Evolutionary conservation across 2,888 invertebrate genomes (phyloP).

Genomic region (Tanypteryx hageni): DNA sequence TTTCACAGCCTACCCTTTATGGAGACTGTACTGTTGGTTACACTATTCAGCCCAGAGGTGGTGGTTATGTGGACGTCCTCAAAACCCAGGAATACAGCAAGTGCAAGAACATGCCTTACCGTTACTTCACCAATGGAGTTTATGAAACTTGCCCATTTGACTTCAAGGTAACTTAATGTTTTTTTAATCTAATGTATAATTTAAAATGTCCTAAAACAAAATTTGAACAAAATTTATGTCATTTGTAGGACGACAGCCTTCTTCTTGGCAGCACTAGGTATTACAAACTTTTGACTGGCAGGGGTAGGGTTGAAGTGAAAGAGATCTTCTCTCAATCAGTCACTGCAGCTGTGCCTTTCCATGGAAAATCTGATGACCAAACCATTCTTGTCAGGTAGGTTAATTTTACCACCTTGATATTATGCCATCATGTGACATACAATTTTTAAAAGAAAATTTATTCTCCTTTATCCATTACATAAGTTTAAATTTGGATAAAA

Average conservation of each 20-base stretch:
- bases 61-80: slow-evolving; percentile 37
- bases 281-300: slow-evolving; percentile 16
- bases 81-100: slow-evolving; percentile 31
- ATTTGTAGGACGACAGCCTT: slow-evolving; percentile 10
- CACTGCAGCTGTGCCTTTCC: slow-evolving; percentile 36
- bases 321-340: slow-evolving; percentile 47
- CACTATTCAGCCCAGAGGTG: slow-evolving; percentile 1
- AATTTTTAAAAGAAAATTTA: neutral
- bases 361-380: slow-evolving; percentile 45
- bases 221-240: too few relatives aligned
- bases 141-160: slow-evolving; percentile 20
- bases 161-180: neutral
- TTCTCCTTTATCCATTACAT: neutral
- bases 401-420: neutral
- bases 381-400: slow-evolving; percentile 34
- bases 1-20: neutral
- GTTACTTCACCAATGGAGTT: slow-evolving; percentile 14
- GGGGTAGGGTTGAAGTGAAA: slow-evolving; percentile 5
- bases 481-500: too few relatives aligned
- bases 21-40: slow-evolving; percentile 35
- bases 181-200: neutral
- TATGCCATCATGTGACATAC: too few relatives aligned
- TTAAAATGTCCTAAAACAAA: neutral
- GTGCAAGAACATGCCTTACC: slow-evolving; percentile 10
- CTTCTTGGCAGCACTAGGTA: slow-evolving; percentile 18